A percentile compares a stretch with the other conserved stretches of the same genome.
phyloP scores from a whole-genome alignment of 2,888 invertebrate species.

The Willowsia nigromaculata region DNA sequence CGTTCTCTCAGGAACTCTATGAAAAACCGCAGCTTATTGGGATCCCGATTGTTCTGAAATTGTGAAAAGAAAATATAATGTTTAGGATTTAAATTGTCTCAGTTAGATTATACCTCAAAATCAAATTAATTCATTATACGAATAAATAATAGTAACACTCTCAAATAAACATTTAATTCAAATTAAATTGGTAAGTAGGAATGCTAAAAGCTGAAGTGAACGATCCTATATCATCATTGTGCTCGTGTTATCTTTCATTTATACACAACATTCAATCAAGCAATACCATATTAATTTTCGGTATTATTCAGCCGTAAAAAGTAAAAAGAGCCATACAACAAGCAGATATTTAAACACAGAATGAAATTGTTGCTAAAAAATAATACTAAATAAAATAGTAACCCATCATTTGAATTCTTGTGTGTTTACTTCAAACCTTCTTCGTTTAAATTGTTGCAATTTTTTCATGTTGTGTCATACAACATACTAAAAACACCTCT shows the following conservation, averaged over 20 bases:
- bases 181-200: not conserved
- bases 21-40: conserved; percentile 77
- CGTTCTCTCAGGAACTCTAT: conserved; percentile 77
- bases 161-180: not conserved
- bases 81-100: not conserved
- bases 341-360: too few relatives aligned
- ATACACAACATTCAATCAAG: not conserved
- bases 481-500: not conserved
- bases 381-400: too few relatives aligned
- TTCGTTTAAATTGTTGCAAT: not conserved
- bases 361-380: too few relatives aligned
- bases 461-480: not conserved
- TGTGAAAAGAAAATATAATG: too few relatives aligned
- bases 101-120: not conserved
- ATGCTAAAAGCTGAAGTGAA: not conserved
- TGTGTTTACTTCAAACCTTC: too few relatives aligned
- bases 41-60: conserved; percentile 77
- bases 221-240: not conserved
- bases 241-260: not conserved
- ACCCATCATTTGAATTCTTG: too few relatives aligned
- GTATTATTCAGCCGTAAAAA: too few relatives aligned
- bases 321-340: too few relatives aligned
- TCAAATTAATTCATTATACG: not conserved
- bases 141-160: not conserved
- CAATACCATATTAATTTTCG: not conserved